Base-by-base conservation (phyloP, 2,888 invertebrate species). In the Pedicia rivosa region DNA sequence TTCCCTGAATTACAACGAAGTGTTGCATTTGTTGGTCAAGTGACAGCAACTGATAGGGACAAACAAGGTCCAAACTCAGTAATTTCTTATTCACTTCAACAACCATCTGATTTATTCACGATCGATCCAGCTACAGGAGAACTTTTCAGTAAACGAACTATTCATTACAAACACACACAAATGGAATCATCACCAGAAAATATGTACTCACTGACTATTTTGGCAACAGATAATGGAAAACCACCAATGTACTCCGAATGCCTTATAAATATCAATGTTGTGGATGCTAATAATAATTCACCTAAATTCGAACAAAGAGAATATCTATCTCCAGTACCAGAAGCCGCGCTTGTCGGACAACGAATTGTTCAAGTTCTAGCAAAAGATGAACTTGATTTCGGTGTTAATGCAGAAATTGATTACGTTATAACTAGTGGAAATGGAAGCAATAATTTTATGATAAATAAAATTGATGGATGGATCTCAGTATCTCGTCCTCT, bases 51-150 rank as follows among this genome's bases (percentile, higher is more conserved):
- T 3, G 92, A 92, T 56, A 69, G 78, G 44, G 92, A 92, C 54
- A 90, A 90, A 54, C 83, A 86, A 57, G 91, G 91, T 0, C 87
- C 87, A 0, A 91, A 92, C 55, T 87, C 90, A 0, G 78, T 87
- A 1, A 82, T 92, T 41, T 84, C 86, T 0, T 92, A 91, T 56
- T 80, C 83, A 0, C 62, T 91, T 25, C 78, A 86, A 55, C 83
- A 87, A 52, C 86, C 88, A 0, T 88, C 88, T 0, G 90, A 90
- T 54, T 63, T 86, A 28, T 95, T 97, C 55, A 77, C 79, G 2
- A 81, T 97, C 9, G 90, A 95, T 61, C 84, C 90, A 2, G 83
- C 83, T 2, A 87, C 84, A n/a, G 95, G 95, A 0, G 88, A 90
- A 57, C 75, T 95, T 31, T 76, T 78, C 47, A 88, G 88, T 49